These are phyloP conservation scores for Aphis gossypii DNA, from an alignment of 1,140 invertebrate species.

Conservation along the genomic window DNA sequence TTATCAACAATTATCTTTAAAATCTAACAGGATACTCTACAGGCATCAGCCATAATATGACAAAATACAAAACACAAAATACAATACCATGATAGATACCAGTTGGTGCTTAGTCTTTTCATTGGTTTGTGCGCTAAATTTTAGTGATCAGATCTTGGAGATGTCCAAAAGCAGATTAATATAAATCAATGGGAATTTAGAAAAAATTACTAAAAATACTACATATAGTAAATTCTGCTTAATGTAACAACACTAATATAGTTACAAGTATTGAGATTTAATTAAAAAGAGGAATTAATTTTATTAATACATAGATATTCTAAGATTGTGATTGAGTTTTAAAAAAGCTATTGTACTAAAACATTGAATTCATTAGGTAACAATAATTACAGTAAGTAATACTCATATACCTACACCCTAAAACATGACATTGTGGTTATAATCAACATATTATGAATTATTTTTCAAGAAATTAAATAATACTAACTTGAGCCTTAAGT, in stretches of 20 bases:
- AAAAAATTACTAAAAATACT: neutral
- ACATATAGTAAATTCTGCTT: neutral
- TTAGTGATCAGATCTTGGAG: too few species aligned
- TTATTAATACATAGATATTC: neutral
- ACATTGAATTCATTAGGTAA: neutral
- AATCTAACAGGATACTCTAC: too few species aligned
- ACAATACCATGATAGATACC: too few species aligned
- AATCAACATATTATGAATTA: neutral
- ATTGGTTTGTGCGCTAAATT: too few species aligned
- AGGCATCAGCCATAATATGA: too few species aligned
- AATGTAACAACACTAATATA: neutral
- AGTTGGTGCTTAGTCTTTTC: too few species aligned
- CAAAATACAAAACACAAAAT: too few species aligned
- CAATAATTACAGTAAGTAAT: neutral
- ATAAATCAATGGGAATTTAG: too few species aligned
- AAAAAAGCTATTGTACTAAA: neutral
- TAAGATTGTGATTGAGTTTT: neutral
- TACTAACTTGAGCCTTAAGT: conserved; percentile 32
- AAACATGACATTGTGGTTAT: neutral
- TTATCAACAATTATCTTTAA: too few species aligned
- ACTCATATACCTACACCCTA: neutral
- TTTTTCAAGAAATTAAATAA: neutral
- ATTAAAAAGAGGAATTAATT: neutral
- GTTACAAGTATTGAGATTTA: neutral
- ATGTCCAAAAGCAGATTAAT: too few species aligned